Evolutionary conservation across 1,140 invertebrate genomes (phyloP), one percentile per base, ranked within the genome.

Genomic region (Dysdera silvatica): DNA sequence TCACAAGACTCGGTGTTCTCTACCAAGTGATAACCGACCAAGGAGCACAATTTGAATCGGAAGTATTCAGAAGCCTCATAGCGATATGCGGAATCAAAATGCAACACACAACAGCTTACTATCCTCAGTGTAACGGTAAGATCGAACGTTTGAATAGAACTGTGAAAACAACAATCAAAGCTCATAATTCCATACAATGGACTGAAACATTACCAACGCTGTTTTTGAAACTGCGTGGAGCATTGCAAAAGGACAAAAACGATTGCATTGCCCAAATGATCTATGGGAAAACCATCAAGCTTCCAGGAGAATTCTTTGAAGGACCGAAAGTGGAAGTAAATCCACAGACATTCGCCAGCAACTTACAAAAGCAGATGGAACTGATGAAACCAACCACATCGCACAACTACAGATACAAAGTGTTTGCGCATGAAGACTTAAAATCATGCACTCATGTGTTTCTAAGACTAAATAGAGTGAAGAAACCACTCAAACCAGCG

Each of bases 121-220:
- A 72, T 33, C 67, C 66, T 10, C 33, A 66, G 31, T 65, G 67
- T 47, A 74, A 74, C 54, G 71, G 72, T 1, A 41, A 71, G 12
- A 35, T 60, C 4, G 70, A 71, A 43, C 58, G 62, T 26, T 61
- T 70, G n/a, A 71, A 72, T 45, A 31, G 57, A n/a, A 55, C 61
- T 0, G 23, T 73, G 1, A 67, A 69, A 20, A 10, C 45, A 10
- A 66, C 66, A 52, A 43, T 74, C 7, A 55, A 24, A 24, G 40
- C 53, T 28, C 53, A 43, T 43, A 49, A 49, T 28, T 14, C 26
- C 3, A 28, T 49, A 6, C 29, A 23, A 24, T 49, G 47, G 4
- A 28, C 24, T 6, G 47, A 49, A 2, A 49, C 23, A 1, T 49
- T 49, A 49, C 47, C 23, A 49, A 49, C 26, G 18, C 24, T 49